Percentiles rank a stretch among this genome's conserved stretches.
These are phyloP conservation scores for Erebia palarica DNA, from an alignment of 2,888 invertebrate species.

Conservation along the genomic window DNA sequence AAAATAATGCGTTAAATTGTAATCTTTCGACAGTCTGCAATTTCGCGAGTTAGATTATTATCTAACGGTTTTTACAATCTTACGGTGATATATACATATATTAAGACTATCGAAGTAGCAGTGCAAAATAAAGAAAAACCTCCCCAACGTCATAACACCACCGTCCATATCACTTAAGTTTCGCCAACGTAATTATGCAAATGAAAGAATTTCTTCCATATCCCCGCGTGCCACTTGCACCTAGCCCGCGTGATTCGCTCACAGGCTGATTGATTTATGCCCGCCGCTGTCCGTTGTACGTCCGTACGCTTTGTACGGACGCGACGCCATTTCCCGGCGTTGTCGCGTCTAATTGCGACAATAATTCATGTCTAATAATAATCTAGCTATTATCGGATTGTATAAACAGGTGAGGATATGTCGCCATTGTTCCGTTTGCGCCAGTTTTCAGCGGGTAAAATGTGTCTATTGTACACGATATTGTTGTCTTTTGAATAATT, in stretches of 20 bases:
- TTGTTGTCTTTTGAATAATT: constrained; percentile 5
- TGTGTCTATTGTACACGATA: constrained; percentile 14
- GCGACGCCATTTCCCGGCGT: constrained; percentile 62
- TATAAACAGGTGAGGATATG: constrained; percentile 54
- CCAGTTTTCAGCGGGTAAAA: constrained; percentile 24
- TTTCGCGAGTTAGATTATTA: no score
- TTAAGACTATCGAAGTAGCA: no score
- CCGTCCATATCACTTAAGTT: background rate
- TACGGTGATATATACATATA: no score
- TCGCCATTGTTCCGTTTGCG: constrained; percentile 40
- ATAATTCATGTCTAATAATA: constrained; percentile 80
- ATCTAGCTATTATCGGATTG: constrained; percentile 76
- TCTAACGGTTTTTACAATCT: no score
- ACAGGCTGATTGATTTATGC: constrained; percentile 55
- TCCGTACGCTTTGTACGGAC: constrained; percentile 45
- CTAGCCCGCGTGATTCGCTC: constrained; percentile 40
- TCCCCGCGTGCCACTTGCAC: constrained; percentile 12
- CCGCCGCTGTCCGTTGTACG: constrained; percentile 46
- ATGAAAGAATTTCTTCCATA: constrained; percentile 22
- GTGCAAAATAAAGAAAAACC: background rate
- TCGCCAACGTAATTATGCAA: constrained; percentile 7
- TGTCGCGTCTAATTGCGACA: constrained; percentile 74
- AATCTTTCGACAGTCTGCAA: no score
- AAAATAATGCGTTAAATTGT: no score
- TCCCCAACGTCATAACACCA: background rate